Percentiles rank a stretch among this genome's conserved stretches.
Evolutionary conservation across 2,113 vertebrate species (phyloP).

Genomic region (Cricetomys ansorgei): DNA sequence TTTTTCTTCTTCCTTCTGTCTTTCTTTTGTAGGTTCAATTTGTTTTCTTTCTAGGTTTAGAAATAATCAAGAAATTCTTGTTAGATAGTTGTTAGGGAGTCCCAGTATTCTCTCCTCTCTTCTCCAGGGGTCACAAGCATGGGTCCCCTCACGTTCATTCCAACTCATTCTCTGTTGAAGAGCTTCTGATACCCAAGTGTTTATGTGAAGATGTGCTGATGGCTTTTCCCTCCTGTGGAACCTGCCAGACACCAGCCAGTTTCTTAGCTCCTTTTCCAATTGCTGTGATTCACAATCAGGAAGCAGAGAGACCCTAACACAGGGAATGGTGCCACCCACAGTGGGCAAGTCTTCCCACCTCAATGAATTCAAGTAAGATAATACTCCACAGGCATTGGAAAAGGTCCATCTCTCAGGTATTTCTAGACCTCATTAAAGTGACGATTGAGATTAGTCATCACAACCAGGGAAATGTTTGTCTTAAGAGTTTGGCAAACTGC

Average conservation of each 20-base stretch:
- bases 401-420: neutral
- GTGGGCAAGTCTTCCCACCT: neutral
- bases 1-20: neutral
- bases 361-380: neutral
- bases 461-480: neutral
- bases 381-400: too few species aligned
- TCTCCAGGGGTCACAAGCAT: fast-evolving
- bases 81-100: neutral
- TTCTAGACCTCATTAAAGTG: neutral
- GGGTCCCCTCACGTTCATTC: neutral
- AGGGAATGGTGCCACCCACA: neutral
- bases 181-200: neutral
- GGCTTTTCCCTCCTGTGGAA: neutral
- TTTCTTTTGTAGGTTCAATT: neutral
- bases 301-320: neutral
- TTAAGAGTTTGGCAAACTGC: neutral
- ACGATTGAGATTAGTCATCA: neutral
- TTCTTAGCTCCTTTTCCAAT: neutral
- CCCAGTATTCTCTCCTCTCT: too few species aligned
- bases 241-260: neutral
- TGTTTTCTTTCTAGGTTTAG: neutral
- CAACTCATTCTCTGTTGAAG: neutral
- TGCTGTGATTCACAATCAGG: neutral
- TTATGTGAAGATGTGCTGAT: neutral
- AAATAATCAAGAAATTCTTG: neutral